Evolutionary conservation across 2,888 invertebrate genomes (phyloP), one percentile per base, ranked within the genome.

Genomic region (Lasioglossum malachurum): DNA sequence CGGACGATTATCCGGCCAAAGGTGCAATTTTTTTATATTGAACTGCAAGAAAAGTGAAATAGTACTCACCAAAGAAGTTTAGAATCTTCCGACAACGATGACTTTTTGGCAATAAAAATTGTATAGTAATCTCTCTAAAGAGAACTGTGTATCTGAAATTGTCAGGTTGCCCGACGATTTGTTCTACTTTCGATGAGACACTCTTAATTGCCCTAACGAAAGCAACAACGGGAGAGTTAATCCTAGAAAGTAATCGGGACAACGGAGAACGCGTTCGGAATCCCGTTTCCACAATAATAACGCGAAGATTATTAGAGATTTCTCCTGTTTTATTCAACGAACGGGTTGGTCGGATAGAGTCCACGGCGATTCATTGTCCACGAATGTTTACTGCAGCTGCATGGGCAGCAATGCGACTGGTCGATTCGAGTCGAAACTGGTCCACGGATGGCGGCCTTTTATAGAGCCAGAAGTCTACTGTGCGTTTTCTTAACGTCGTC

Each of bases 401-500:
- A n/a, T 14, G 35, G 8, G 53, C 69, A 41, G 44, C 72, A 46
- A 75, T 16, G 38, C 67, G 35, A 23, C 38, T 41, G 23, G 23
- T 23, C 31, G 49, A 71, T 69, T 73, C 72, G 69, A 57, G 16
- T 67, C 19, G 75, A 41, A 83, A 83, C 84, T 75, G 53, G 84
- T 84, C 64, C 12, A 14, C 19, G 1, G 31, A 46, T 8, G 64
- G 7, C 27, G 35, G 41, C 78, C 84, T 53, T 84, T 64, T 78
- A 75, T 44, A 35, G 46, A 2, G 12, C 16, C 41, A 38, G 71
- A 49, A 60, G 49, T 23, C 41, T 41, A 16, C 44, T 57, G 5
- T 27, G 19, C 27, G 44, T 69, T 69, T 23, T 41, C 38, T n/a
- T n/a, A 69, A 41, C 38, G 38, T 38, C 12, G 10, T 4, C 19